A percentile compares a stretch with the other conserved stretches of the same genome.
phyloP scores from a whole-genome alignment of 2,797 vertebrate genomes.

The Mus caroli region DNA sequence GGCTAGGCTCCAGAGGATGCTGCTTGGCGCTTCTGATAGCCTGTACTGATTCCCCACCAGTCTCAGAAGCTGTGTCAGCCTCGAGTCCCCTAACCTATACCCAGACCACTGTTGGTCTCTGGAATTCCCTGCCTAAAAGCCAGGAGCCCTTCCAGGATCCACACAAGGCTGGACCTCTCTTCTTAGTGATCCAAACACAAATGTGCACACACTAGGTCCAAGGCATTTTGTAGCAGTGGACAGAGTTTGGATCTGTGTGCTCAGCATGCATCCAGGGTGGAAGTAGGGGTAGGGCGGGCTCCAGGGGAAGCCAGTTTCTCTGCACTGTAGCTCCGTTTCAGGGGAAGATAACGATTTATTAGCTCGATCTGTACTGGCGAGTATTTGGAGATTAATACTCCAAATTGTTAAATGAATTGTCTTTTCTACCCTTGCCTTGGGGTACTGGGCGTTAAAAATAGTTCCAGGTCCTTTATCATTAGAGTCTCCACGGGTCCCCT shows the following conservation, averaged over 20 bases:
- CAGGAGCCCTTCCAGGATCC: background rate
- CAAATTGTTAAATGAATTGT: background rate
- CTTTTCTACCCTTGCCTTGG: background rate
- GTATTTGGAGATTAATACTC: conserved; percentile 21
- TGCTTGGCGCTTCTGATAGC: background rate
- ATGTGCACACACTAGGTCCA: background rate
- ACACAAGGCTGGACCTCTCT: background rate
- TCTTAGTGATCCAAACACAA: background rate
- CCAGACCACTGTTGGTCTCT: background rate
- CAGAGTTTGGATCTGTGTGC: background rate
- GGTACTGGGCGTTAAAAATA: background rate
- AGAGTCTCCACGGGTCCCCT: background rate
- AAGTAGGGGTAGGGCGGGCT: too few species aligned
- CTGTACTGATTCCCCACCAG: too few species aligned
- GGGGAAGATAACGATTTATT: background rate
- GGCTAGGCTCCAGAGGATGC: background rate
- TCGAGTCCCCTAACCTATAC: background rate
- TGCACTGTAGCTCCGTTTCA: background rate
- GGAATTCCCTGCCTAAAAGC: background rate
- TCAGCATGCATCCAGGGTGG: background rate
- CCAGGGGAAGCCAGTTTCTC: background rate
- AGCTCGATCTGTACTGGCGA: background rate
- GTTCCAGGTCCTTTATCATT: background rate
- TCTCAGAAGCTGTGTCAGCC: background rate
- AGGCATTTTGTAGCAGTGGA: background rate